These are phyloP conservation scores for Drosophila bocqueti DNA, from an alignment of 1,140 invertebrate species.

Conservation along the genomic window DNA sequence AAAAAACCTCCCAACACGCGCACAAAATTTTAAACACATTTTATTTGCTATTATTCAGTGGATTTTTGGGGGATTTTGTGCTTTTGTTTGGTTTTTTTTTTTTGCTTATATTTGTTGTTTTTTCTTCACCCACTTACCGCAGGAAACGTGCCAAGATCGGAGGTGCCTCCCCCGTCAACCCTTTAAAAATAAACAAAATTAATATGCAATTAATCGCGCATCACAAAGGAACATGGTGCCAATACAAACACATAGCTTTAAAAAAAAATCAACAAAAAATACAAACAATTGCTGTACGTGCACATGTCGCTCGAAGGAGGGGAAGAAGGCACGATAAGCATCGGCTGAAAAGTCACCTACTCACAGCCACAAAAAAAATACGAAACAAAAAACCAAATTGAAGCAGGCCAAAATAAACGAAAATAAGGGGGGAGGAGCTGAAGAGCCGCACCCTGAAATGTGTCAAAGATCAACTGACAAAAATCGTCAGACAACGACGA, in stretches of 20 bases:
- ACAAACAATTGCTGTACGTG: constrained; percentile 67
- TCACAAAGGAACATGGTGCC: constrained; percentile 77
- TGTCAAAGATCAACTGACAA: constrained; percentile 84
- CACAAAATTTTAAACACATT: constrained; percentile 69
- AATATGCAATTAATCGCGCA: constrained; percentile 83
- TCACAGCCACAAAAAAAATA: constrained; percentile 42
- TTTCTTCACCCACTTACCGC: constrained; percentile 68
- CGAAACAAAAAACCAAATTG: constrained; percentile 43
- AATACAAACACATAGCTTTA: constrained; percentile 56
- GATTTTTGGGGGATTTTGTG: constrained; percentile 24
- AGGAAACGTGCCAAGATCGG: constrained; percentile 79
- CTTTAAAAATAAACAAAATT: constrained; percentile 65
- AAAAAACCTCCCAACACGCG: constrained; percentile 54
- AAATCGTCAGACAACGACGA: constrained; percentile 66
- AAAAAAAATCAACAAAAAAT: constrained; percentile 31
- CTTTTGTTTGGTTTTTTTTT: constrained; percentile 19
- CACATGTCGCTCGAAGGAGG: constrained; percentile 66
- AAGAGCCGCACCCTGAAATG: constrained; percentile 72
- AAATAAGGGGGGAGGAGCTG: constrained; percentile 20
- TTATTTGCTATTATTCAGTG: constrained; percentile 72
- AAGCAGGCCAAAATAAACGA: constrained; percentile 45
- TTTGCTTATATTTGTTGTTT: not conserved
- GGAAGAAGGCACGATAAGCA: constrained; percentile 57
- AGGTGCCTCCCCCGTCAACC: constrained; percentile 21
- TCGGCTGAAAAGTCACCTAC: constrained; percentile 78